Evolutionary conservation across 92 coral and sea anemone species (phyloP), one percentile per base, ranked within the genome.

Genomic region (Metridium senile): DNA sequence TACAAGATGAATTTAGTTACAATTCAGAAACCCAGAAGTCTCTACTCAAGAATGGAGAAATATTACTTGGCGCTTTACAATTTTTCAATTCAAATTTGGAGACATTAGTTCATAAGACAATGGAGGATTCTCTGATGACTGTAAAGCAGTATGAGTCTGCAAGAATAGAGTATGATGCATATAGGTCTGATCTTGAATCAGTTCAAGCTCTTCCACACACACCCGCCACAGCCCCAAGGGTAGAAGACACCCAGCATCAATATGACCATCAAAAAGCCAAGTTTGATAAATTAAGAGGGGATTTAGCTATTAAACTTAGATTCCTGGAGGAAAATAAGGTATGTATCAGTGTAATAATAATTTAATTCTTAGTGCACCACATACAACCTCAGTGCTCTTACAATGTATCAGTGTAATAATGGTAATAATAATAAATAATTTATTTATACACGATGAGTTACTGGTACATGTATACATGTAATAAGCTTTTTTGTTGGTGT

Each of bases 291-390:
- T 84, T 95, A 29, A 86, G 99, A 75, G 84, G 86, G 51, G 97
- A 95, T 81, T 75, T 95, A 29, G 89, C 97, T 21, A 87, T 95
- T 66, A 95, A 95, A 76, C 83, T 95, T 56, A 89, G 92, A 81
- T 95, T 95, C 58, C 82, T 95, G 80, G 97, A 95, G 77, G 99
- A 95, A 86, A 95, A 95, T 65, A 95, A 95, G 96, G 99, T 95
- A 77, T 0, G 70, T 39, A 46, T 30, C 2, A 22, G 31, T 54
- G n/a, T n/a, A n/a, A n/a, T n/a, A n/a, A n/a, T n/a, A n/a, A n/a
- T n/a, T n/a, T n/a, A n/a, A n/a, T n/a, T n/a, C n/a, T n/a, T n/a
- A n/a, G n/a, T n/a, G n/a, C n/a, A n/a, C n/a, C n/a, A n/a, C n/a
- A n/a, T n/a, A n/a, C n/a, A n/a, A n/a, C n/a, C n/a, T n/a, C n/a